phyloP scores from a whole-genome alignment of 2,113 vertebrate species.

The Pseudonaja textilis region DNA sequence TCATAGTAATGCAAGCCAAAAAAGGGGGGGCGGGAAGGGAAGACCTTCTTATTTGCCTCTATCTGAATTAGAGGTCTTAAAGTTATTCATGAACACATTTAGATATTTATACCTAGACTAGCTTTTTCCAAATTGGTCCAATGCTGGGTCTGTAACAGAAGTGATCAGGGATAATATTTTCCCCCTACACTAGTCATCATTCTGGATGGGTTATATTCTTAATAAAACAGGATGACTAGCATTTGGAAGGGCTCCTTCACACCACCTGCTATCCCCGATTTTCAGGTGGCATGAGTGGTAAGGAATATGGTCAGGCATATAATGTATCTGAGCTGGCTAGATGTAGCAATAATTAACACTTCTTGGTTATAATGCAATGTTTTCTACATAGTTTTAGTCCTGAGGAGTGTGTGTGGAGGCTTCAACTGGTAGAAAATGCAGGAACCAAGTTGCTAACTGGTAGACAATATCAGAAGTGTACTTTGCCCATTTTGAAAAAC shows the following conservation, averaged over 20 bases:
- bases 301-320: background rate
- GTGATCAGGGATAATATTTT: background rate
- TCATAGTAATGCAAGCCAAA: background rate
- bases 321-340: background rate
- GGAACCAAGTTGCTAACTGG: background rate
- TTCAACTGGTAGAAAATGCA: background rate
- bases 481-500: background rate
- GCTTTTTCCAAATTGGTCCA: background rate
- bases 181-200: background rate
- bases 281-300: background rate
- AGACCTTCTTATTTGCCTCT: background rate
- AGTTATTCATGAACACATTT: background rate
- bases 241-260: background rate
- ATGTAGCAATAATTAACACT: background rate
- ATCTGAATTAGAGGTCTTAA: background rate
- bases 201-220: background rate
- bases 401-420: background rate
- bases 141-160: background rate
- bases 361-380: background rate
- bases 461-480: background rate
- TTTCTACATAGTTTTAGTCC: background rate
- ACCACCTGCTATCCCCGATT: background rate
- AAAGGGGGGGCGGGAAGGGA: background rate
- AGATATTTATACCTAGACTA: background rate
- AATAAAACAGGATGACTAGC: background rate